Base-by-base conservation (phyloP, 2,113 vertebrate genomes). In the Platanista minor region DNA sequence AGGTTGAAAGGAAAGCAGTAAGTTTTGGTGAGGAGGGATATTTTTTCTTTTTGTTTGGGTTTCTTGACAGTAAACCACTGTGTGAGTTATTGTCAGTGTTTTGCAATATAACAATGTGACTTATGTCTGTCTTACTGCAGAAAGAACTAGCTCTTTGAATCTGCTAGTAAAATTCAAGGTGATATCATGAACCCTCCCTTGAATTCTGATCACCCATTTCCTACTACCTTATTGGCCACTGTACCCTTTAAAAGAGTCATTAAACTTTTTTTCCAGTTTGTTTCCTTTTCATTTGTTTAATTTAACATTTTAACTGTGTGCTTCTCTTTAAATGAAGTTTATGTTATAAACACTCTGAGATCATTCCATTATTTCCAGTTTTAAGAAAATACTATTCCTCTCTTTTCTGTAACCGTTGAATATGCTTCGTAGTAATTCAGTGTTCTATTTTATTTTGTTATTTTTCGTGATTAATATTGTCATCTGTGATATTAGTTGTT, bases 91-190 rank as follows among this genome's bases (percentile, higher is more conserved):
- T 78, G 41, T 82, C 71, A 85, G 23, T 83, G 2, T 12, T 95
- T 91, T 89, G 54, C 66, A 86, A 9, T 64, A 75, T 93, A 96
- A 96, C 84, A 92, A 1, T 27, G 12, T 74, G 46, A 20, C 67
- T 85, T 6, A 92, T 54, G 39, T 92, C 85, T 94, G 14, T 92
- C 33, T 85, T 49, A 64, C 66, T 43, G 49, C 25, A 74, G 82
- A 66, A 61, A 91, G 62, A 93, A 87, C 71, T 81, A 39, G 29
- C 80, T 92, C 64, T 88, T 92, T 93, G 25, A 66, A 83, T 90
- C 59, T 95, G 41, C 75, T 96, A 90, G 36, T 90, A 90, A 95
- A 93, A 91, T 92, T 93, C 87, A 96, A 94, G 36, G 18, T 87
- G 86, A 92, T 91, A 94, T 43, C 12, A n/a, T 36, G 6, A 52